Conservation (phyloP, 2,888 invertebrate species). For the Quadriops clusia region DNA sequence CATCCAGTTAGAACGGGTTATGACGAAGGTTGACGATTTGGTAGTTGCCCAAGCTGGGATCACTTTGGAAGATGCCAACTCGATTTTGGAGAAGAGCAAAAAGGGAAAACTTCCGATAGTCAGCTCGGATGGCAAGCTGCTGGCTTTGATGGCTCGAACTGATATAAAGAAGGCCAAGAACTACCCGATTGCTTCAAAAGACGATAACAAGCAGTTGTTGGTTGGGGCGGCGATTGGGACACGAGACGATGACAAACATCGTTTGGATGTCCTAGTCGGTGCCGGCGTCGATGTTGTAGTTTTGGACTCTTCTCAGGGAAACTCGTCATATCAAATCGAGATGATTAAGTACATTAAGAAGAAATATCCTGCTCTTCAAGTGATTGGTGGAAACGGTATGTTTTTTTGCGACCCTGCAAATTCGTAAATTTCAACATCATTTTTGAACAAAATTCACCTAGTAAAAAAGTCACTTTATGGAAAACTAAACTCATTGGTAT, state of each 20-base stretch:
- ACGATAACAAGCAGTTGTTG: conserved; percentile 85
- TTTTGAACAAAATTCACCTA: no score
- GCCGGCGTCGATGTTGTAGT: conserved; percentile 96
- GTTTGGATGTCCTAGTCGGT: conserved; percentile 65
- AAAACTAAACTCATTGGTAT: no score
- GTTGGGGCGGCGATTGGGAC: conserved; percentile 94
- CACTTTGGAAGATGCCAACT: conserved; percentile 85
- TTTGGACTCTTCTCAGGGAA: conserved; percentile 95
- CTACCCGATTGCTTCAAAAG: conserved; percentile 95
- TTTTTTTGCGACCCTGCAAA: no score
- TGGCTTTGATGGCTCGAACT: conserved; percentile 92
- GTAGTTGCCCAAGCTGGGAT: conserved; percentile 85
- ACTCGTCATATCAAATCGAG: conserved; percentile 88
- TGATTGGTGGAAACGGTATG: conserved; percentile 87
- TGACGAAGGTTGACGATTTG: conserved; percentile 78
- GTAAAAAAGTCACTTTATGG: no score
- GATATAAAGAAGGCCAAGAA: conserved; percentile 96
- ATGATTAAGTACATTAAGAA: conserved; percentile 88
- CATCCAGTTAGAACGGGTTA: no score
- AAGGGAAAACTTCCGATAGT: conserved; percentile 87
- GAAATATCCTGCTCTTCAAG: conserved; percentile 75
- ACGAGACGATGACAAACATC: conserved; percentile 66
- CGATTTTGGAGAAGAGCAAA: conserved; percentile 90
- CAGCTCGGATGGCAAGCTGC: conserved; percentile 74
- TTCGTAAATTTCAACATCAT: no score